Conservation (phyloP, 2,797 vertebrate species). For the Scolopax rusticola region DNA sequence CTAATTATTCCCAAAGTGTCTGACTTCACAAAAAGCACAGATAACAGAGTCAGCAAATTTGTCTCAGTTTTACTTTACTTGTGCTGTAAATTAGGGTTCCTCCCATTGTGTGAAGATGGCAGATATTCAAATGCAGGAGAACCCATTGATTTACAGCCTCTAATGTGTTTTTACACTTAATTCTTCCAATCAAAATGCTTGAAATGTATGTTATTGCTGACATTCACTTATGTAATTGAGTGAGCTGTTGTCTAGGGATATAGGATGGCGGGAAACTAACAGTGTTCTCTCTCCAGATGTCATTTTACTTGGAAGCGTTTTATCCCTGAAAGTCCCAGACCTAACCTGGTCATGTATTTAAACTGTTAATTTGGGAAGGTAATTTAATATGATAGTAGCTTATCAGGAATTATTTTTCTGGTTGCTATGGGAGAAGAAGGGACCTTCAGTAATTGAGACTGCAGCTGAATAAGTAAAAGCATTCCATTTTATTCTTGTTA, state of each 20-base stretch:
- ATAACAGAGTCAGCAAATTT: slow-evolving; percentile 65
- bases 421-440: neutral
- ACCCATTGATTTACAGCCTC: neutral
- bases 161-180: slow-evolving; percentile 15
- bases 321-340: neutral
- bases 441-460: neutral
- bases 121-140: slow-evolving; percentile 34
- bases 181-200: slow-evolving; percentile 21
- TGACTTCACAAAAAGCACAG: slow-evolving; percentile 54
- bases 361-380: neutral
- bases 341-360: neutral
- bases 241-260: neutral
- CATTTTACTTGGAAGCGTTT: neutral
- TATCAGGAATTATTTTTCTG: neutral
- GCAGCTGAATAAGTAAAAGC: neutral
- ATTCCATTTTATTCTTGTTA: neutral
- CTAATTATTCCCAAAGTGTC: slow-evolving; percentile 72
- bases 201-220: neutral
- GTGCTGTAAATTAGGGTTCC: slow-evolving; percentile 63
- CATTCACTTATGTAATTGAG: neutral
- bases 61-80: slow-evolving; percentile 40
- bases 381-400: neutral
- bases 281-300: neutral
- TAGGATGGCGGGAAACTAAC: neutral
- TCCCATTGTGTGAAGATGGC: slow-evolving; percentile 11